phyloP scores from a whole-genome alignment of 2,113 vertebrate genomes.

The Misgurnus anguillicaudatus region DNA sequence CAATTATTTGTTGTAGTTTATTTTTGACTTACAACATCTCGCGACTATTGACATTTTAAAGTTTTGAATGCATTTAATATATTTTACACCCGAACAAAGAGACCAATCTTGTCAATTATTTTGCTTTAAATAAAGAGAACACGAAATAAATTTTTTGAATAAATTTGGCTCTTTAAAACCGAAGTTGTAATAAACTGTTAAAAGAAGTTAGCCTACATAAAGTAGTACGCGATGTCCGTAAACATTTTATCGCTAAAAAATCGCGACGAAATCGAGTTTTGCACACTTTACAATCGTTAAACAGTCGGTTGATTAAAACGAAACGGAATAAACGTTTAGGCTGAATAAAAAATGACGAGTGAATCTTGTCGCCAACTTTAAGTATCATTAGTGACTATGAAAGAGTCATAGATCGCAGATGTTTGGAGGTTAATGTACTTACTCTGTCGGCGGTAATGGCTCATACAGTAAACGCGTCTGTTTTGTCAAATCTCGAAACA shows the following conservation, averaged over 20 bases:
- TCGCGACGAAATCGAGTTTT: neutral
- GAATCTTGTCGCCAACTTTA: no score
- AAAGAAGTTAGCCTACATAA: no score
- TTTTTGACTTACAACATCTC: neutral
- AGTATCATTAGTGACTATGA: slow-evolving; percentile 43
- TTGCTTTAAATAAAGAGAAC: neutral
- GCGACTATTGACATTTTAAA: no score
- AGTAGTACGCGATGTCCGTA: no score
- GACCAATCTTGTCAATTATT: neutral
- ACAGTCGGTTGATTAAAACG: neutral
- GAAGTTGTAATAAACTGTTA: no score
- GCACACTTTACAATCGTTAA: slow-evolving; percentile 26
- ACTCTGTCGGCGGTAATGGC: slow-evolving; percentile 55
- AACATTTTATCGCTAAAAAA: neutral
- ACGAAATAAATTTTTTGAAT: no score
- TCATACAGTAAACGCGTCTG: slow-evolving; percentile 66
- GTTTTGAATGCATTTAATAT: no score
- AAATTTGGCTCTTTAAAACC: no score
- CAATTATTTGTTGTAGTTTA: neutral
- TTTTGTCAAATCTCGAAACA: slow-evolving; percentile 71
- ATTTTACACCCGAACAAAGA: neutral
- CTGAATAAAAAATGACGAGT: no score
- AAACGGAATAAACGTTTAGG: neutral
- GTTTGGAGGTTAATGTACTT: slow-evolving; percentile 62
- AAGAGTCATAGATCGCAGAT: slow-evolving; percentile 10